Percentiles rank a stretch among this genome's conserved stretches.
Conservation (phyloP, 2,888 invertebrate genomes). For the Tipula unca region DNA sequence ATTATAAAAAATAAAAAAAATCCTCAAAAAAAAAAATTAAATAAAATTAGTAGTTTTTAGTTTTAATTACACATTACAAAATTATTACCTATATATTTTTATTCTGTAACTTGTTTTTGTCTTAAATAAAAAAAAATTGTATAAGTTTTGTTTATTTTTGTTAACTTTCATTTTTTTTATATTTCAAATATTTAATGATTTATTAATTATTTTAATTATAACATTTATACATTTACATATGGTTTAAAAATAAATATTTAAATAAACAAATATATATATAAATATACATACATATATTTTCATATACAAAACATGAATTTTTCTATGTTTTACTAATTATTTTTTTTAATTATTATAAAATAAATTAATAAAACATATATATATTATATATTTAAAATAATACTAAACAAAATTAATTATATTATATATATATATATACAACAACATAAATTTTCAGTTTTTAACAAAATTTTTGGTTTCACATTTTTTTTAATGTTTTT, state of each 20-base stretch:
- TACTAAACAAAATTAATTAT: not conserved
- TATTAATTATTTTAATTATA: not conserved
- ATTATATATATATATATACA: not conserved
- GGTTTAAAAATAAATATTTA: not conserved
- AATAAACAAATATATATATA: not conserved
- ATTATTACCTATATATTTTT: constrained; percentile 2
- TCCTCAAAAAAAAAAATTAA: not conserved
- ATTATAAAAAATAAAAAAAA: not conserved
- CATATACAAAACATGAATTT: not conserved
- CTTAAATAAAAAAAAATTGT: not conserved
- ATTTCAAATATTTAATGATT: not conserved
- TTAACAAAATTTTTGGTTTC: not conserved
- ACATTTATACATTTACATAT: not conserved
- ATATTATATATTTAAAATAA: not conserved
- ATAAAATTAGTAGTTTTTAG: not conserved
- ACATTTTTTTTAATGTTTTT: not conserved
- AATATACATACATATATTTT: not conserved
- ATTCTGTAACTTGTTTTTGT: not conserved
- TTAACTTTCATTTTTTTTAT: not conserved
- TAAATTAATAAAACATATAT: not conserved
- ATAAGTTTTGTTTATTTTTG: not conserved
- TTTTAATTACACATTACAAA: not conserved
- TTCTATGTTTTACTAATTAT: not conserved
- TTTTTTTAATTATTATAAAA: not conserved
- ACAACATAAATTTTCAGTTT: not conserved